Evolutionary conservation across 2,797 vertebrate species (phyloP).

Genomic region (Pagetopsis macropterus): DNA sequence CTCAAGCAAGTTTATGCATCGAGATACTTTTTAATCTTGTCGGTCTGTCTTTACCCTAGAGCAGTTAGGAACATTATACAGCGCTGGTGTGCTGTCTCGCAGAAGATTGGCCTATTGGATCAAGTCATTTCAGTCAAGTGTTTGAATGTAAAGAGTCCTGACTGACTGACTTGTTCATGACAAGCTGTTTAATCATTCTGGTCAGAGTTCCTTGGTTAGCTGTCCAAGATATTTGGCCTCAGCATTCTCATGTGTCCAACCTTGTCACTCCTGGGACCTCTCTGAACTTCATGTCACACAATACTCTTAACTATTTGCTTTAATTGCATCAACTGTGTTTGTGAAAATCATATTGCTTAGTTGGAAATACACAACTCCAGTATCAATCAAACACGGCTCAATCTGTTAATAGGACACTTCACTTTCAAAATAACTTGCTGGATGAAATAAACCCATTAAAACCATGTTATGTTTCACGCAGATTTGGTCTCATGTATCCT

Average conservation of each 20-base stretch:
- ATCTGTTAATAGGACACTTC: not conserved
- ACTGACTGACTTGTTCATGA: not conserved
- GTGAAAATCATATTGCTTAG: slow-evolving; percentile 1
- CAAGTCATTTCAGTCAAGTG: no score
- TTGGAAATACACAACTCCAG: not conserved
- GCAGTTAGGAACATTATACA: no score
- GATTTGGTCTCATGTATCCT: not conserved
- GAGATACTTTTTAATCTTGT: no score
- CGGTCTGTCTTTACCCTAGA: no score
- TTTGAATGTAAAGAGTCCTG: not conserved
- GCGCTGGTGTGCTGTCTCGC: no score
- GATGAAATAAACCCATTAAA: not conserved
- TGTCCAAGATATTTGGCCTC: not conserved
- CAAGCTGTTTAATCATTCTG: not conserved
- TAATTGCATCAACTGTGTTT: not conserved
- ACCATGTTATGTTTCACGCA: not conserved
- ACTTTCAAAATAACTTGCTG: not conserved
- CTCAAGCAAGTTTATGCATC: not conserved
- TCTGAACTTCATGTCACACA: not conserved
- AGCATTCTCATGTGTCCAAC: slow-evolving; percentile 2
- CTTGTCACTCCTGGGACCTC: not conserved
- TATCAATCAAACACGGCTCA: not conserved
- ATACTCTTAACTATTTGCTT: not conserved
- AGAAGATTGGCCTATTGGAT: no score
- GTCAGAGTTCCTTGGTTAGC: not conserved